These are phyloP conservation scores for Erpornis zantholeuca DNA, from an alignment of 2,113 vertebrate genomes.

Conservation along the genomic window DNA sequence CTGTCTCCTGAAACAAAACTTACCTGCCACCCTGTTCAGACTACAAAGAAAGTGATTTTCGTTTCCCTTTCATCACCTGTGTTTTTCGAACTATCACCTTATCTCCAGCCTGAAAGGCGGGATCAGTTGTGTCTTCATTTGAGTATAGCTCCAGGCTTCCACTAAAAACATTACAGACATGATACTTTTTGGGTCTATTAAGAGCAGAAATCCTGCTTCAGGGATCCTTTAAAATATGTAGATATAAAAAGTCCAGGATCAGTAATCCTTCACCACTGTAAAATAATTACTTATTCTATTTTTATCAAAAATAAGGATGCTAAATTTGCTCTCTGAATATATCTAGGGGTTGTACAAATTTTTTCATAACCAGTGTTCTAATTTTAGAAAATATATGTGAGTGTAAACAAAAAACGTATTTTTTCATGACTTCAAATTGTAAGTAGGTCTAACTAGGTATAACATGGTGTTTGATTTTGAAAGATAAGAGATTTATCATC, in stretches of 20 bases:
- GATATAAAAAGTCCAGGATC: not conserved
- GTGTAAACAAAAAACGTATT: not conserved
- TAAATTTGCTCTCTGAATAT: not conserved
- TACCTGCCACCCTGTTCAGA: not conserved
- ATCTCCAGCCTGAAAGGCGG: slow-evolving; percentile 6
- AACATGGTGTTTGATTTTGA: not conserved
- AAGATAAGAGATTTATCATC: not conserved
- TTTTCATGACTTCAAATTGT: not conserved
- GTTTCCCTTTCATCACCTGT: not conserved
- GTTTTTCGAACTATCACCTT: not conserved
- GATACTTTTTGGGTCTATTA: not conserved
- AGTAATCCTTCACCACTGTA: not conserved
- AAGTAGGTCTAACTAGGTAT: not conserved
- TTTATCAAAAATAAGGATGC: not conserved
- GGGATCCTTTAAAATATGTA: not conserved
- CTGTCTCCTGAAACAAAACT: not conserved
- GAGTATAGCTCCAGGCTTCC: not conserved
- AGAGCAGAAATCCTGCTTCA: not conserved
- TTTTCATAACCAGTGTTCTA: not conserved
- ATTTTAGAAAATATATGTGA: not conserved
- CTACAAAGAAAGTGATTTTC: slow-evolving; percentile 30
- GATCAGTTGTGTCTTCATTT: not conserved
- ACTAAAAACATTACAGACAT: not conserved
- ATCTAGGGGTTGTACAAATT: not conserved
- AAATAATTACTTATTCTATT: not conserved